A percentile compares a stretch with the other conserved stretches of the same genome.
These are phyloP conservation scores for Drymodes brunneopygia DNA, from an alignment of 2,113 vertebrate genomes.

Conservation along the genomic window DNA sequence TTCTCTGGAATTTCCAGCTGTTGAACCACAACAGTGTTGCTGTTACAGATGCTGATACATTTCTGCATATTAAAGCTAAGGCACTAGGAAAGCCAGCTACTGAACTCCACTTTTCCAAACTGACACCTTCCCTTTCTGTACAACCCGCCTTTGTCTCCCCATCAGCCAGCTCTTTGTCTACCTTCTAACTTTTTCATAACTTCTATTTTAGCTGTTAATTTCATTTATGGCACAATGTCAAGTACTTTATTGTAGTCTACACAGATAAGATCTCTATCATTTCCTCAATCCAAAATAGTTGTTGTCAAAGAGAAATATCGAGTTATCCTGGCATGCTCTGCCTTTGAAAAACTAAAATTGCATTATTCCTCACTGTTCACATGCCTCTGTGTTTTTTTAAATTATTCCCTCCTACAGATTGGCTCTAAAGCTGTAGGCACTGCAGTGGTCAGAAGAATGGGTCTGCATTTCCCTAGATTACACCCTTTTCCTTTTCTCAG, in stretches of 20 bases:
- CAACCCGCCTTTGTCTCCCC: background rate
- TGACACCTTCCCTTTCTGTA: background rate
- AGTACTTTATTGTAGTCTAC: background rate
- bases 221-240: background rate
- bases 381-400: background rate
- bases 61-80: background rate
- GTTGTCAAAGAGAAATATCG: background rate
- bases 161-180: background rate
- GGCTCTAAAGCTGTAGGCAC: background rate
- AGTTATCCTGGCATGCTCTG: background rate
- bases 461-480: conserved; percentile 30
- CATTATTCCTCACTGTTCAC: background rate
- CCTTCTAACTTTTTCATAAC: background rate
- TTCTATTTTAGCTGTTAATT: background rate
- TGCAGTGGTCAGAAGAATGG: background rate
- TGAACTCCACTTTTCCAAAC: background rate
- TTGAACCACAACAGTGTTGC: background rate
- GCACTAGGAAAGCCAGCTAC: background rate
- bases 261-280: background rate
- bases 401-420: background rate
- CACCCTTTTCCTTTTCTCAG: conserved; percentile 5
- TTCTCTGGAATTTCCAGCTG: background rate
- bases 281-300: background rate
- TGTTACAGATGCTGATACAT: background rate
- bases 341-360: background rate